Conservation (phyloP, 2,113 vertebrate species). For the Capreolus pygargus region DNA sequence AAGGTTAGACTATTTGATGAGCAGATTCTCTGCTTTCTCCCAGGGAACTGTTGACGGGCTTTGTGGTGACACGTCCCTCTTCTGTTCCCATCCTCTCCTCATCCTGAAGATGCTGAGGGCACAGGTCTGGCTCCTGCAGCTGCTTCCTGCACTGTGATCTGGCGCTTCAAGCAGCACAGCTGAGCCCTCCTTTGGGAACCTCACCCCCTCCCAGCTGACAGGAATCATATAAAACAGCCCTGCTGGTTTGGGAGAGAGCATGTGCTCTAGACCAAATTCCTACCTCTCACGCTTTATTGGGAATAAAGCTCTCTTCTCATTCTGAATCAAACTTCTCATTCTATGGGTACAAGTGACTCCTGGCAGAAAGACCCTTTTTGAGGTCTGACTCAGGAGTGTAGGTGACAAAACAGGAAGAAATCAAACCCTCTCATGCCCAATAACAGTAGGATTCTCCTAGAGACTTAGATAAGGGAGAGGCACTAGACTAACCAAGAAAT, state of each 20-base stretch:
- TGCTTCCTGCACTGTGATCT: not conserved
- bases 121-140: no score
- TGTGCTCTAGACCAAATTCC: not conserved
- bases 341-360: not conserved
- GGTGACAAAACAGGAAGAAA: not conserved
- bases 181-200: not conserved
- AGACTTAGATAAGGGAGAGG: not conserved
- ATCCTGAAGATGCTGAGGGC: no score
- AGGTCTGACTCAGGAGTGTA: not conserved
- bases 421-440: not conserved
- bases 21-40: not conserved
- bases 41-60: not conserved
- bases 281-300: not conserved
- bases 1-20: not conserved
- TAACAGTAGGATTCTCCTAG: not conserved
- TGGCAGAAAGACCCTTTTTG: not conserved
- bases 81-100: no score
- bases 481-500: not conserved
- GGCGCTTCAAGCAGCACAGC: not conserved
- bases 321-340: not conserved
- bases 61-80: no score
- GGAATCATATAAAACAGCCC: not conserved
- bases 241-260: not conserved
- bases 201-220: no score
- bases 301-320: not conserved